A percentile compares a stretch with the other conserved stretches of the same genome.
Evolutionary conservation across 2,113 vertebrate species (phyloP).

Genomic region (Apus apus): DNA sequence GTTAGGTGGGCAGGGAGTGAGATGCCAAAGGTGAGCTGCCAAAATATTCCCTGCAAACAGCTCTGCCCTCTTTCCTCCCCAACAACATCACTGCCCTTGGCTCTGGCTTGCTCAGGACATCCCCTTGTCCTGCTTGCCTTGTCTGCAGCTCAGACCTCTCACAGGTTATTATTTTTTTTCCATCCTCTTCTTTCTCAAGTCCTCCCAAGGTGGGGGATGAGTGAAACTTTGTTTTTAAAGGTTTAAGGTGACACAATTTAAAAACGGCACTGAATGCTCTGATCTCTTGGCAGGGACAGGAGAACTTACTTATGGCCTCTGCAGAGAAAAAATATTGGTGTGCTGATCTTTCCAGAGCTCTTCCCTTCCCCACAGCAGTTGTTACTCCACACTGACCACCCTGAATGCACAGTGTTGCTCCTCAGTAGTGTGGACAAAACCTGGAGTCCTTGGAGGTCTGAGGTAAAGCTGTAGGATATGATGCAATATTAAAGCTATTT

Average conservation of each 20-base stretch:
- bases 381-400: not conserved
- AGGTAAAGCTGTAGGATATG: not conserved
- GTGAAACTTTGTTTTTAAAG: conserved; percentile 1
- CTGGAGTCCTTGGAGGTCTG: not conserved
- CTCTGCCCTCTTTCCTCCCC: not conserved
- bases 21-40: not conserved
- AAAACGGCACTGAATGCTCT: not conserved
- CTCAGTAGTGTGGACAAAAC: not conserved
- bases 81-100: not conserved
- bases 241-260: not conserved
- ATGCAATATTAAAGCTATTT: not conserved
- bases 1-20: not conserved
- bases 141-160: not conserved
- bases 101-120: not conserved
- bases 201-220: not conserved
- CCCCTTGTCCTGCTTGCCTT: not conserved
- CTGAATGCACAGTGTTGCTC: not conserved
- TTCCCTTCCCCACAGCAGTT: not conserved
- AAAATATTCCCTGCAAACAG: not conserved
- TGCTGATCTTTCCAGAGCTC: not conserved
- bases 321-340: not conserved
- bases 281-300: not conserved
- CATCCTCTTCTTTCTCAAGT: not conserved
- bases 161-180: not conserved
- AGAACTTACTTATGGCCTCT: not conserved